Conservation (phyloP, 2,113 vertebrate species). For the Cynopterus brachyotis region DNA sequence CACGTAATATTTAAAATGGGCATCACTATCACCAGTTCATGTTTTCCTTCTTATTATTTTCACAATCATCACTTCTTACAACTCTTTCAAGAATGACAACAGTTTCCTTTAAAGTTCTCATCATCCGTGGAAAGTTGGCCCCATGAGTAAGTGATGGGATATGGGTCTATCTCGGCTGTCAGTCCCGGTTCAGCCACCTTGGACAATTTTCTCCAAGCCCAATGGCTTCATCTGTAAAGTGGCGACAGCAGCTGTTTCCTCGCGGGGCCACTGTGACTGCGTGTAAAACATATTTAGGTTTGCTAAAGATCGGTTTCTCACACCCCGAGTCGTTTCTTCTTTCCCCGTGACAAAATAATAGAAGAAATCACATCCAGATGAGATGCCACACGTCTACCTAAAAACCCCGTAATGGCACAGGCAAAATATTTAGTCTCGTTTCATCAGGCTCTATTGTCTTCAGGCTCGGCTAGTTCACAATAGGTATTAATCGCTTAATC, state of each 20-base stretch:
- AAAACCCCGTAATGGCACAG: not conserved
- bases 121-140: not conserved
- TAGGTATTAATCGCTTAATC: slow-evolving; percentile 75
- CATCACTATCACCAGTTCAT: not conserved
- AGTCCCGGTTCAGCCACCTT: not conserved
- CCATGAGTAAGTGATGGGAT: not conserved
- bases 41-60: not conserved
- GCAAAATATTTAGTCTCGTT: slow-evolving; percentile 60
- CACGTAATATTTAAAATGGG: not conserved
- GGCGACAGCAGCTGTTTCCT: not conserved
- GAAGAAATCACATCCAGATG: not conserved
- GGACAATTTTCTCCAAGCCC: not conserved
- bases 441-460: slow-evolving; percentile 57
- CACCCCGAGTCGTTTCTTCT: not conserved
- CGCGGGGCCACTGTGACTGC: rapidly evolving
- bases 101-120: not conserved
- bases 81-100: not conserved
- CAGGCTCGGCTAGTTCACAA: slow-evolving; percentile 56
- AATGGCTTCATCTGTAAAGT: not conserved
- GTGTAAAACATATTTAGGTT: rapidly evolving
- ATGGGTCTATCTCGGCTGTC: not conserved
- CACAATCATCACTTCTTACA: not conserved
- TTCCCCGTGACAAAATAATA: not conserved
- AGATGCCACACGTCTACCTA: not conserved
- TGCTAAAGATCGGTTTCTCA: not conserved